These are phyloP conservation scores for Panagrolaimus sp. DNA, from an alignment of 1,140 invertebrate species.

Conservation along the genomic window DNA sequence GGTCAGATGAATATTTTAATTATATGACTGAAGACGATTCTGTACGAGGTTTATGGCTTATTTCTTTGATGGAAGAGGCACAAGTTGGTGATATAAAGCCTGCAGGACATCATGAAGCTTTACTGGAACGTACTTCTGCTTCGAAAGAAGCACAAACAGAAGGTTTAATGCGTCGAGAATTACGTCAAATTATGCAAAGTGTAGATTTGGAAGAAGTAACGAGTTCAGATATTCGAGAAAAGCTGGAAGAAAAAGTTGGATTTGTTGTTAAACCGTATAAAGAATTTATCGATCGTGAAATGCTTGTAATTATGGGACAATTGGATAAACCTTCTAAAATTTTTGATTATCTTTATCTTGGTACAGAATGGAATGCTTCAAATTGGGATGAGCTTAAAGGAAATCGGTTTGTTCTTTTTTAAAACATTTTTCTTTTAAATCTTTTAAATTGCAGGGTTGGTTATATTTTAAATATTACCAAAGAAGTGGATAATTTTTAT, in stretches of 20 bases:
- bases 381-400: conserved; percentile 89
- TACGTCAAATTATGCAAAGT: conserved; percentile 96
- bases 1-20: background rate
- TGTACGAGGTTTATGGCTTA: conserved; percentile 36
- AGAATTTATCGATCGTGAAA: conserved; percentile 91
- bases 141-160: conserved; percentile 72
- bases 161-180: conserved; percentile 75
- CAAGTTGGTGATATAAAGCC: conserved; percentile 45
- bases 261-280: conserved; percentile 72
- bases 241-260: conserved; percentile 72
- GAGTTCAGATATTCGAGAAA: conserved; percentile 71
- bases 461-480: conserved; percentile 91
- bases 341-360: conserved; percentile 91
- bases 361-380: conserved; percentile 98
- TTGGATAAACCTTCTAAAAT: conserved; percentile 95
- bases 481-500: conserved; percentile 98
- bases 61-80: conserved; percentile 44
- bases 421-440: conserved; percentile 72
- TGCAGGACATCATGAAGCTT: conserved; percentile 61
- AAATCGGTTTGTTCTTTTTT: conserved; percentile 70
- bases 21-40: background rate
- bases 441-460: conserved; percentile 70
- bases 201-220: conserved; percentile 92
- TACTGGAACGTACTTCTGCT: conserved; percentile 64
- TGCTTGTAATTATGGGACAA: conserved; percentile 89